Evolutionary conservation across 2,797 vertebrate species (phyloP), one percentile per base, ranked within the genome.

Genomic region (Tauraco hartlaubi): DNA sequence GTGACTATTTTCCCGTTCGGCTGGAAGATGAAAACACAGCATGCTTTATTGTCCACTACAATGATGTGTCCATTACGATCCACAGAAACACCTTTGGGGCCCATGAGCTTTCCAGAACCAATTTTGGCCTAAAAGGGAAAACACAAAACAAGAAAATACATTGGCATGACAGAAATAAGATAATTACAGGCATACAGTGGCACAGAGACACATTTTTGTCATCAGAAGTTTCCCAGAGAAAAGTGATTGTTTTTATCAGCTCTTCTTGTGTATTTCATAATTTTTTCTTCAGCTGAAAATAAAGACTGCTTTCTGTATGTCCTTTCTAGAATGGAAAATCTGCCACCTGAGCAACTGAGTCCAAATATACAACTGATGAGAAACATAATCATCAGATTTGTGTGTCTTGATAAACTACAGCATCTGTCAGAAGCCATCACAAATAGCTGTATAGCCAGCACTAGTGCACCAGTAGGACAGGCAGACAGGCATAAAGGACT

Each of bases 21-120:
- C 96, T 99, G 99, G 95, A 99, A 99, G 98, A 99, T 99, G 96
- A 99, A 99, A 81, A 99, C 98, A n/a, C 99, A 99, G 98, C 99
- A 99, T 23, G 99, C 98, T 97, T 99, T 99, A 98, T 99, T 99
- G 98, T 99, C 99, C 75, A 99, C 99, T 84, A 99, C 99, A 33
- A 99, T 99, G 93, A 99, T 98, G 98, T 99, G 99, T 39, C 99
- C 99, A 3, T 99, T 99, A 67, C 98, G 98, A 98, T 99, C 99
- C 97, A 99, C 99, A 0, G 99, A 99, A 77, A 99, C 99, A 14
- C 99, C 99, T 97, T 99, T 99, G 35, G 99, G 99, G 43, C 99
- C 99, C 99, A 99, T 99, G 95, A 99, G 98, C 97, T 99, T 99
- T 93, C 99, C 99, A 4, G 99, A 99, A 91, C 99, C 99, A 8